phyloP scores from a whole-genome alignment of 2,113 vertebrate species.

The Etheostoma spectabile region DNA sequence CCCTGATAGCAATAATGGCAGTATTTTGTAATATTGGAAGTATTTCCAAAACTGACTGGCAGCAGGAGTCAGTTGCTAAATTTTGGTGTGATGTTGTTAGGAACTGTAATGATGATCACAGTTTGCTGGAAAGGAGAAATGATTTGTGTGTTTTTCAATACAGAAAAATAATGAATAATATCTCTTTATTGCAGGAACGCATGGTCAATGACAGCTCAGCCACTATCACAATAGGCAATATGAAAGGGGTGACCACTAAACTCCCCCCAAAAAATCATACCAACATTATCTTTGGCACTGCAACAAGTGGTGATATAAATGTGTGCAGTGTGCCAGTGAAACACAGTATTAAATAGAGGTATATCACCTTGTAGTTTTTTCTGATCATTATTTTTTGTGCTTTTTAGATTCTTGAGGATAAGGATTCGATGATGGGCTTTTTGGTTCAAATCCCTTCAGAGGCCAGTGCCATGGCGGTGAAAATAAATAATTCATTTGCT shows the following conservation, averaged over 20 bases:
- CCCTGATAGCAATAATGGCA: fast-evolving
- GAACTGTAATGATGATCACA: background rate
- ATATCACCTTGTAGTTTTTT: background rate
- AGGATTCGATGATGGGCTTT: fast-evolving
- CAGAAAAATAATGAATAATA: conserved; percentile 33
- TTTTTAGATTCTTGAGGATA: background rate
- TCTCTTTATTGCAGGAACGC: fast-evolving
- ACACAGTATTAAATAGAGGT: too few relatives aligned
- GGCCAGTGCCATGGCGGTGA: conserved; percentile 14
- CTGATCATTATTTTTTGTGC: background rate
- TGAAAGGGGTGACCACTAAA: conserved; percentile 39
- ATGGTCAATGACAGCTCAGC: conserved; percentile 8
- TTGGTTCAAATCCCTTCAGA: conserved; percentile 42
- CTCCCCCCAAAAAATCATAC: background rate
- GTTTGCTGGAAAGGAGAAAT: background rate
- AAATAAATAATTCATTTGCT: conserved; percentile 7
- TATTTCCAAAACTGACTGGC: background rate
- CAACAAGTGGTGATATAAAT: background rate
- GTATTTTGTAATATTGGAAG: too few relatives aligned
- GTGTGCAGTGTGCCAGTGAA: conserved; percentile 20
- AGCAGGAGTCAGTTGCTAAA: background rate
- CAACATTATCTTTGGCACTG: background rate
- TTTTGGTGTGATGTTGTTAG: background rate
- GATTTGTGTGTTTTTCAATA: background rate
- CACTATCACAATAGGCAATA: background rate